These are phyloP conservation scores for Scolopax mira DNA, from an alignment of 2,113 vertebrate species.

Conservation along the genomic window DNA sequence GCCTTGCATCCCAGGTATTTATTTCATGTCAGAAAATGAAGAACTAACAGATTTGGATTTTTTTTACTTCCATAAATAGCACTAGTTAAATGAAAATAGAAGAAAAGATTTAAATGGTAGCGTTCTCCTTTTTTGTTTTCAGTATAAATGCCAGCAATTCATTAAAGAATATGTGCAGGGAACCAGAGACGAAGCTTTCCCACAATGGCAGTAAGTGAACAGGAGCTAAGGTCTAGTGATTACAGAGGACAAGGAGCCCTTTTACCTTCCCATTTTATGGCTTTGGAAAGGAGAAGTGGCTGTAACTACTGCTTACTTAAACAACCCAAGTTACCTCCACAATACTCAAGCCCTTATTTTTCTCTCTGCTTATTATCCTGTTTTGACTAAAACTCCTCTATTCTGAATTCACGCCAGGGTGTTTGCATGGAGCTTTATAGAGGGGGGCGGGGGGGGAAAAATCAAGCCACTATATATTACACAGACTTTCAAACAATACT, in stretches of 20 bases:
- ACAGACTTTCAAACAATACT: background rate
- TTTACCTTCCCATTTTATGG: constrained; percentile 29
- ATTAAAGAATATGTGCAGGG: constrained; percentile 2
- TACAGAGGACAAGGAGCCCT: background rate
- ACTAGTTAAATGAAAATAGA: background rate
- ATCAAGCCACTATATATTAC: background rate
- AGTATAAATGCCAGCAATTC: background rate
- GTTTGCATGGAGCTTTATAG: background rate
- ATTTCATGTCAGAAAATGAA: background rate
- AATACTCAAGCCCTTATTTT: constrained; percentile 16
- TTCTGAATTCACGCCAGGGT: background rate
- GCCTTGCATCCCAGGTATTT: background rate
- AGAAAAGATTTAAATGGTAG: background rate
- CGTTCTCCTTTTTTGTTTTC: background rate
- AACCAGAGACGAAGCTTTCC: background rate
- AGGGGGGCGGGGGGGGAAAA: too few relatives aligned
- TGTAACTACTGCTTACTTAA: constrained; percentile 30
- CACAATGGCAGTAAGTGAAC: background rate
- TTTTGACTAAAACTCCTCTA: background rate
- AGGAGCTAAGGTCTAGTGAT: constrained; percentile 14
- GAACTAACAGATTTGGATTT: background rate
- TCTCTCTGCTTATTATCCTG: background rate
- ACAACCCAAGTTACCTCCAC: background rate
- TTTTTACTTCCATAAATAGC: background rate
- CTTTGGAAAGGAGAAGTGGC: constrained; percentile 9